Conservation (phyloP, 1,140 invertebrate species). For the Mamestra configurata region DNA sequence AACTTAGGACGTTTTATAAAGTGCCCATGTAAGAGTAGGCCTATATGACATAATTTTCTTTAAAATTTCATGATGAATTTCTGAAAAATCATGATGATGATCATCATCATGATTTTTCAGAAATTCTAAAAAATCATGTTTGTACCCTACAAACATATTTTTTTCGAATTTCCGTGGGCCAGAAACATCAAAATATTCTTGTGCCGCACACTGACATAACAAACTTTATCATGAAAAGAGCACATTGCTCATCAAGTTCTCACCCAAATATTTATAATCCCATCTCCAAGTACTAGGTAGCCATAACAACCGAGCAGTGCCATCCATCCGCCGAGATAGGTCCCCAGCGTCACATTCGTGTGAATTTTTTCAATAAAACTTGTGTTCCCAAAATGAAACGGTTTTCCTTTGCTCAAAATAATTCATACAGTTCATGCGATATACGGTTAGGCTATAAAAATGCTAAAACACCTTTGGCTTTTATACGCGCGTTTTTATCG, state of each 20-base stretch:
- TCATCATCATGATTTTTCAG: too few relatives aligned
- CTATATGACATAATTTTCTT: too few relatives aligned
- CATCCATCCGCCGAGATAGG: slow-evolving; percentile 7
- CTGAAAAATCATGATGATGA: too few relatives aligned
- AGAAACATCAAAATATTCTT: too few relatives aligned
- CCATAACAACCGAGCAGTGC: not conserved
- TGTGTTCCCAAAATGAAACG: not conserved
- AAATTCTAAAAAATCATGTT: too few relatives aligned
- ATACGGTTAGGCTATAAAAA: not conserved
- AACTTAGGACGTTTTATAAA: too few relatives aligned
- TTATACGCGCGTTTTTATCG: not conserved
- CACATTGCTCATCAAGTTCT: not conserved
- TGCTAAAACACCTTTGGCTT: not conserved
- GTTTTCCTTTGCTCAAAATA: not conserved
- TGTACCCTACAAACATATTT: too few relatives aligned
- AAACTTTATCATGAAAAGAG: not conserved
- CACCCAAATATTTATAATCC: not conserved
- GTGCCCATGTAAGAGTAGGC: too few relatives aligned
- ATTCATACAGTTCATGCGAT: slow-evolving; percentile 6
- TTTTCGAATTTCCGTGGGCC: too few relatives aligned
- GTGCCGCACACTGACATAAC: not conserved
- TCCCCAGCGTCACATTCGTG: slow-evolving; percentile 5
- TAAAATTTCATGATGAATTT: too few relatives aligned
- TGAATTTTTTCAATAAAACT: slow-evolving; percentile 43
- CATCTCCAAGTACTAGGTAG: not conserved